phyloP scores from a whole-genome alignment of 2,113 vertebrate genomes.

The Acrocephalus arundinaceus region DNA sequence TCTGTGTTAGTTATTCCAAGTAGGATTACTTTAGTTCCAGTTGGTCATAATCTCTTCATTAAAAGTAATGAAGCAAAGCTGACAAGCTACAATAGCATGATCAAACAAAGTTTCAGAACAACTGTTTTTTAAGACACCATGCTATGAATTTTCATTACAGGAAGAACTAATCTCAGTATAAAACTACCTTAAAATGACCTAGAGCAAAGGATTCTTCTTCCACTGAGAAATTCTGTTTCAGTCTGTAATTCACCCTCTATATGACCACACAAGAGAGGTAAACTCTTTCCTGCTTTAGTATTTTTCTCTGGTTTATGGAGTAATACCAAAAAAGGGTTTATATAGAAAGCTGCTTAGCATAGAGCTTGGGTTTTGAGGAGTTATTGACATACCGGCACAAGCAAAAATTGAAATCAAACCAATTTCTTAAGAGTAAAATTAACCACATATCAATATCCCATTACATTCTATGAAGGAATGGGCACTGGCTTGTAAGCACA shows the following conservation, averaged over 20 bases:
- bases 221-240: neutral
- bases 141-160: neutral
- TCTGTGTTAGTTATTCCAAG: neutral
- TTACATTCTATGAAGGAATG: neutral
- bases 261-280: neutral
- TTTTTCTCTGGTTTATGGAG: neutral
- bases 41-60: neutral
- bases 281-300: neutral
- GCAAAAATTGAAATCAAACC: neutral
- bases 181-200: neutral
- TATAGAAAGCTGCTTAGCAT: neutral
- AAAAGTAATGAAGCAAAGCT: neutral
- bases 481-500: accelerated
- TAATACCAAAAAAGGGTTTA: neutral
- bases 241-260: neutral
- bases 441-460: neutral
- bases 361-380: neutral
- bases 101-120: neutral
- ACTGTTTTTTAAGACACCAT: neutral
- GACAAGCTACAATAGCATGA: neutral
- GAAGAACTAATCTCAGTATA: neutral
- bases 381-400: neutral
- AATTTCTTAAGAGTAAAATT: neutral
- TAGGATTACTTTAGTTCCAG: neutral
- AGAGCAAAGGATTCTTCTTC: neutral